Conservation (phyloP, 2,797 vertebrate genomes). For the Capromys pilorides region DNA sequence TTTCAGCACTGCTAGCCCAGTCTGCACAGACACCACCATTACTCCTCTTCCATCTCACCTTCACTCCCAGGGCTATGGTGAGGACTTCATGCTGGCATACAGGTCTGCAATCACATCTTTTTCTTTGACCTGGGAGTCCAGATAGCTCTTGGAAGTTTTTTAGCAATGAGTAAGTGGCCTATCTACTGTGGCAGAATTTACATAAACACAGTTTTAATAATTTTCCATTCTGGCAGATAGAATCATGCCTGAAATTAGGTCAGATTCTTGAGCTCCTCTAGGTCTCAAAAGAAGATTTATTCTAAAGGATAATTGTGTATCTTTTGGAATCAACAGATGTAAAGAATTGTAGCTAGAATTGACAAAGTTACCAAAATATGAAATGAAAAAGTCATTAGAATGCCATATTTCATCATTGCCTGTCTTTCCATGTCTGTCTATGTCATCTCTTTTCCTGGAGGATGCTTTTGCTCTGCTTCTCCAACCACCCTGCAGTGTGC, state of each 20-base stretch:
- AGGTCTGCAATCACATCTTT: not conserved
- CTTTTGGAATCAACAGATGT: not conserved
- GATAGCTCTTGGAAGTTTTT: not conserved
- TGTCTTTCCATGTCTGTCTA: constrained; percentile 34
- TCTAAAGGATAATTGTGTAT: not conserved
- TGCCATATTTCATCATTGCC: not conserved
- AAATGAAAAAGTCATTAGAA: constrained; percentile 40
- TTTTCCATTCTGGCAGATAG: not conserved
- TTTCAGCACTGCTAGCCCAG: not conserved
- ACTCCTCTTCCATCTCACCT: not conserved
- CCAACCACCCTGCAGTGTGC: constrained; percentile 34
- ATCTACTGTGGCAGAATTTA: not conserved
- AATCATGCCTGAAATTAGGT: constrained; percentile 26
- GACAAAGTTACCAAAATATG: constrained; percentile 24
- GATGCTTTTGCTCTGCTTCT: constrained; percentile 34
- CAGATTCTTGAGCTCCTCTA: not conserved
- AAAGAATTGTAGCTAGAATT: not conserved
- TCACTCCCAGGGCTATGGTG: not conserved
- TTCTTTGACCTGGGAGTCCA: not conserved
- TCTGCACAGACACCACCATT: not conserved
- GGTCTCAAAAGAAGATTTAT: not conserved
- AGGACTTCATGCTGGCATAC: not conserved
- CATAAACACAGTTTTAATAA: not conserved
- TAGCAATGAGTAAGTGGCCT: not conserved
- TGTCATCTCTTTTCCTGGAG: not conserved